These are phyloP conservation scores for Brachionus calyciflorus DNA, from an alignment of 1,140 invertebrate genomes.

Conservation along the genomic window DNA sequence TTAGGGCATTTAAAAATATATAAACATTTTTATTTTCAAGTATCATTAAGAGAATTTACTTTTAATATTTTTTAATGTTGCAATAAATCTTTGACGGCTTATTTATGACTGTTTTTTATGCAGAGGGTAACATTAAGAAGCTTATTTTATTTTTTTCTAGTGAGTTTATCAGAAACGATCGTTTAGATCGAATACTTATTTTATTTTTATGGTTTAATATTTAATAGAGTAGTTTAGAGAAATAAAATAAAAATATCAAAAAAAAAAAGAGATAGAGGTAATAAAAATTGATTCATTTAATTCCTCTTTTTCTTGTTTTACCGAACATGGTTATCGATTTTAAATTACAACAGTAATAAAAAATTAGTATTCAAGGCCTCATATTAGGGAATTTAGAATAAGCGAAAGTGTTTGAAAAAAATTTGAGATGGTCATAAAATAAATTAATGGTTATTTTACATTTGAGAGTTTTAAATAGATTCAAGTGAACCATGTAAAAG, in stretches of 20 bases:
- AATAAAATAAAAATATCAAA: too few relatives aligned
- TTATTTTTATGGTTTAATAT: too few relatives aligned
- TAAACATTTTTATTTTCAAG: too few relatives aligned
- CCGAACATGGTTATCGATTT: too few relatives aligned
- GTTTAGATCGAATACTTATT: too few relatives aligned
- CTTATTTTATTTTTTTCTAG: too few relatives aligned
- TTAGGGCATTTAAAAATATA: too few relatives aligned
- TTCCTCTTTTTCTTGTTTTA: too few relatives aligned
- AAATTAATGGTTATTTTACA: background rate
- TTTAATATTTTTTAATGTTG: background rate
- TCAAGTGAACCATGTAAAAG: conserved; percentile 19
- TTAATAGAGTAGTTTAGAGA: too few relatives aligned
- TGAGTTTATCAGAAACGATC: too few relatives aligned
- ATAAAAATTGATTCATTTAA: background rate
- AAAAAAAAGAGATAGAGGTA: conserved; percentile 6
- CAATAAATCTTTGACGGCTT: conserved; percentile 1
- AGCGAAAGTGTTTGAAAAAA: conserved; percentile 23
- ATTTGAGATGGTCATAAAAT: background rate
- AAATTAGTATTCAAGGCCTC: conserved; percentile 35
- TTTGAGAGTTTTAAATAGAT: conserved; percentile 22
- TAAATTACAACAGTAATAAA: background rate
- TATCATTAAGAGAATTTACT: conserved; percentile 18
- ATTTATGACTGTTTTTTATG: background rate
- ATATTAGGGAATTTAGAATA: background rate
- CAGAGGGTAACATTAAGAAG: too few relatives aligned